These are phyloP conservation scores for Cephalopachus bancanus DNA, from an alignment of 2,797 vertebrate species.

Conservation along the genomic window DNA sequence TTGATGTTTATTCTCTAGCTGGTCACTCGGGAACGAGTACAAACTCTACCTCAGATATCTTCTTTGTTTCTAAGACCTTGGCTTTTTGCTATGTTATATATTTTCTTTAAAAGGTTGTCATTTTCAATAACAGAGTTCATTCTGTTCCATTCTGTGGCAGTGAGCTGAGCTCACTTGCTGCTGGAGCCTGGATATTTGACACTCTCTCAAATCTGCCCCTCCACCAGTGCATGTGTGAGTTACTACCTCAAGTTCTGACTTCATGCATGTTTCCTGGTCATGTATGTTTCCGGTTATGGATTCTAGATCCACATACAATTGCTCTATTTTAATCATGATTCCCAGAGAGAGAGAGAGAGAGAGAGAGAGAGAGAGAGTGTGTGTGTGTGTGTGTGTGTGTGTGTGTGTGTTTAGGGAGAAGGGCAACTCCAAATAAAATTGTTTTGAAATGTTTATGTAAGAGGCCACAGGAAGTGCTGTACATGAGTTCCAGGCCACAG, in stretches of 20 bases:
- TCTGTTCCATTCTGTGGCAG: conserved; percentile 2
- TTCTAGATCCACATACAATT: conserved; percentile 59
- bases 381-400: conserved; percentile 80
- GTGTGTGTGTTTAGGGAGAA: conserved; percentile 84
- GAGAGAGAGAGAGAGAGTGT: conserved; percentile 5
- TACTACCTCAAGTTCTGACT: conserved; percentile 66
- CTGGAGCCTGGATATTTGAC: conserved; percentile 68
- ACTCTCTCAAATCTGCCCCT: conserved; percentile 53
- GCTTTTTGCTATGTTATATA: conserved; percentile 51
- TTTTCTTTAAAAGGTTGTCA: conserved; percentile 62
- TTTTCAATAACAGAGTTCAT: conserved; percentile 46
- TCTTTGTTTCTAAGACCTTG: conserved; percentile 73
- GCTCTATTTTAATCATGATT: conserved; percentile 84
- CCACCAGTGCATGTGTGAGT: conserved; percentile 50
- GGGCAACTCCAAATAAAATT: conserved; percentile 85
- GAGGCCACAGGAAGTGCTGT: conserved; percentile 86
- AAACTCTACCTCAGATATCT: not conserved
- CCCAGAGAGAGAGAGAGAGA: conserved; percentile 74
- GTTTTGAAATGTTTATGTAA: conserved; percentile 88
- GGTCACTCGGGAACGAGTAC: conserved; percentile 34
- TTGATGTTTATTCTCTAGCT: conserved; percentile 51
- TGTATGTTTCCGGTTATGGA: conserved; percentile 76
- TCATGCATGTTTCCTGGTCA: conserved; percentile 69
- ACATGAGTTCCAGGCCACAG: conserved; percentile 88
- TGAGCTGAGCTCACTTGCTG: not conserved